Evolutionary conservation across 2,888 invertebrate species (phyloP).

Genomic region (Phrixothrix hirtus): DNA sequence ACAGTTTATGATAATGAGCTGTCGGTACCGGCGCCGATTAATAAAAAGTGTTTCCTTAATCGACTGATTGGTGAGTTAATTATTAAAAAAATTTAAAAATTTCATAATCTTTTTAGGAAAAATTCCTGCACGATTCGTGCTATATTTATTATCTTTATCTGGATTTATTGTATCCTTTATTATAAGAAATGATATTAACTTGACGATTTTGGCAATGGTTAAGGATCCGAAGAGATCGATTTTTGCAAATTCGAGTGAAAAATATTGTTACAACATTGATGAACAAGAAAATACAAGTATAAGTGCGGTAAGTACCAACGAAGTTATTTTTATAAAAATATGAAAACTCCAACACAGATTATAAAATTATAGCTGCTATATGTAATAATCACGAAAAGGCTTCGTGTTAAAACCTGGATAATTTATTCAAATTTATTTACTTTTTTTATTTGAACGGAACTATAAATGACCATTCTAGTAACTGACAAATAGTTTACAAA

Average conservation of each 20-base stretch:
- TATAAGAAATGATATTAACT: conserved; percentile 75
- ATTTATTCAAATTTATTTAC: too few species aligned
- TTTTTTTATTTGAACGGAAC: too few species aligned
- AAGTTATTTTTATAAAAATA: too few species aligned
- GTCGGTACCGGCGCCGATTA: conserved; percentile 2
- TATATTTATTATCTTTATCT: conserved; percentile 72
- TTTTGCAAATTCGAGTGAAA: conserved; percentile 42
- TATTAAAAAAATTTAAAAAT: neutral
- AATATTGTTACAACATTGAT: conserved; percentile 46
- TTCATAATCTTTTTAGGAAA: conserved; percentile 2
- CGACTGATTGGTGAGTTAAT: neutral
- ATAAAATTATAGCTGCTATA: too few species aligned
- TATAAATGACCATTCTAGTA: too few species aligned
- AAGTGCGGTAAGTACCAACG: conserved; percentile 40
- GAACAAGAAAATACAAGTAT: conserved; percentile 16
- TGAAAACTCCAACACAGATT: too few species aligned
- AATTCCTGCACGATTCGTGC: conserved; percentile 64
- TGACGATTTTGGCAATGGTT: conserved; percentile 72
- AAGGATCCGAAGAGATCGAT: conserved; percentile 42
- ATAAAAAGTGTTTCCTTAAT: neutral
- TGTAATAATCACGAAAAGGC: too few species aligned
- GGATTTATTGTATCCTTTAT: conserved; percentile 75
- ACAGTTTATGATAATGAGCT: conserved; percentile 6
- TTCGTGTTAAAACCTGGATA: too few species aligned
- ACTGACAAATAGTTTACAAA: too few species aligned